phyloP scores from a whole-genome alignment of 1,140 invertebrate genomes.

The Spodoptera frugiperda region DNA sequence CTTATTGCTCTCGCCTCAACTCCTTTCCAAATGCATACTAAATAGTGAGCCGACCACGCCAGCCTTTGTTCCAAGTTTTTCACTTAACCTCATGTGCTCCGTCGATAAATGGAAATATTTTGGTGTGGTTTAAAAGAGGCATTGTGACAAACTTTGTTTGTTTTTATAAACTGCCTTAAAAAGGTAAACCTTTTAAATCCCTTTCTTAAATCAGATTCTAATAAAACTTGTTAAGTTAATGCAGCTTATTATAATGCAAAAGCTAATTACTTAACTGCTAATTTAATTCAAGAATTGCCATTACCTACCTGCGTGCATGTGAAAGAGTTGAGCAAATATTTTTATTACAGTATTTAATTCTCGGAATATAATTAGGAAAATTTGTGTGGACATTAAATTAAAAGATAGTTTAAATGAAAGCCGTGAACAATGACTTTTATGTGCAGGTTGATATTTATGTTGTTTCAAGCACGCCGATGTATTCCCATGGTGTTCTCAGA shows the following conservation, averaged over 20 bases:
- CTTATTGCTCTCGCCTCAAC: conserved; percentile 84
- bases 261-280: too few species aligned
- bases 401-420: conserved; percentile 33
- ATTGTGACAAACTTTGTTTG: conserved; percentile 4
- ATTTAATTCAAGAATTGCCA: conserved; percentile 1
- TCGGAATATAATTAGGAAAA: conserved; percentile 30
- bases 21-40: conserved; percentile 85
- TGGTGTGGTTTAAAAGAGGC: conserved; percentile 33
- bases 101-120: conserved; percentile 64
- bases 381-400: conserved; percentile 27
- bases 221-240: too few species aligned
- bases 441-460: conserved; percentile 14
- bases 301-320: not conserved
- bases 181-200: too few species aligned
- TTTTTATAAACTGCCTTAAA: not conserved
- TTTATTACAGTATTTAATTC: conserved; percentile 23
- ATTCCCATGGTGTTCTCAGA: conserved; percentile 83
- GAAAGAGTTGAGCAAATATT: conserved; percentile 30
- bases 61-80: conserved; percentile 78
- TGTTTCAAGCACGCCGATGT: conserved; percentile 27
- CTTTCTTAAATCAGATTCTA: too few species aligned
- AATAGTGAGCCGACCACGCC: conserved; percentile 73
- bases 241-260: too few species aligned
- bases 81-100: conserved; percentile 66
- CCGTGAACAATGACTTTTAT: conserved; percentile 29